These are phyloP conservation scores for Sprattus sprattus DNA, from an alignment of 2,113 vertebrate species.

Conservation along the genomic window DNA sequence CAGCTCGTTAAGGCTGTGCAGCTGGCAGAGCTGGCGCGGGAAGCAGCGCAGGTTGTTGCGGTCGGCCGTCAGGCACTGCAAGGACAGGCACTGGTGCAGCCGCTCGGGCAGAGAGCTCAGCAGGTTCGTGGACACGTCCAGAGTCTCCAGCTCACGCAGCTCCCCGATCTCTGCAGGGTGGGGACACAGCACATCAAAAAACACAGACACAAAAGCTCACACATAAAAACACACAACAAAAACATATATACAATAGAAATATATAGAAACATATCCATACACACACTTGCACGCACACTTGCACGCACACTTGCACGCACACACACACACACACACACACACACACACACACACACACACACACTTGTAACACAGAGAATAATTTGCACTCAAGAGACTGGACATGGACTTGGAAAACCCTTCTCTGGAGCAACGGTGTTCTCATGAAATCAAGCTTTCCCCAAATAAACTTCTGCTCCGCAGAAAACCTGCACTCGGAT, in stretches of 20 bases:
- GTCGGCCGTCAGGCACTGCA: constrained; percentile 91
- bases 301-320: no score
- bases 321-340: not conserved
- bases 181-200: not conserved
- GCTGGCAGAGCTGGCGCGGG: constrained; percentile 90
- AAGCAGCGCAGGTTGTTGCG: constrained; percentile 83
- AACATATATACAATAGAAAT: not conserved
- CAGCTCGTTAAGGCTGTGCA: constrained; percentile 92
- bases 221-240: not conserved
- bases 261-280: not conserved
- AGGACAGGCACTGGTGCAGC: constrained; percentile 87
- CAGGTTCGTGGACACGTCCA: constrained; percentile 91
- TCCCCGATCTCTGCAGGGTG: constrained; percentile 85
- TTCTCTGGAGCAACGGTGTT: not conserved
- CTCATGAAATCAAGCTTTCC: not conserved
- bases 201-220: constrained; percentile 10
- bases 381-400: not conserved
- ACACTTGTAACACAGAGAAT: not conserved
- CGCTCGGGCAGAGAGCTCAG: constrained; percentile 82
- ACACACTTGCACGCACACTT: no score
- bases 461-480: not conserved
- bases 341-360: not conserved
- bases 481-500: not conserved
- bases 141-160: constrained; percentile 87
- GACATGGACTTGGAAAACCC: not conserved